Base-by-base conservation (phyloP, 2,113 vertebrate species). In the Phrynocephalus versicolor region DNA sequence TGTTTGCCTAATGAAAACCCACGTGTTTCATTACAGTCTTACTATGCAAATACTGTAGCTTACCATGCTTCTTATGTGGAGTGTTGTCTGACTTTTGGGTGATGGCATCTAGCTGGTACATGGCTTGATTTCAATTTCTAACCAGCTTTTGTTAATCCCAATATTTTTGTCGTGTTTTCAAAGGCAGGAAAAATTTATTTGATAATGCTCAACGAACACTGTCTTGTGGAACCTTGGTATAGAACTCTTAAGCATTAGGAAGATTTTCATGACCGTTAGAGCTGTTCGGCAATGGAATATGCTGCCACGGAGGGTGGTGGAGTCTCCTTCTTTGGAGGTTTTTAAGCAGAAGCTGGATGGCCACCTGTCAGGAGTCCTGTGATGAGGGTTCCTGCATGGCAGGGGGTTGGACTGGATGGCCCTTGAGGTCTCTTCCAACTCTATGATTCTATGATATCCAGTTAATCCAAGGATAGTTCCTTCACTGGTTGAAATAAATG, bases 111-210 rank as follows among this genome's bases (percentile, higher is more conserved):
- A 0, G 78, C 35, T 0, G 0, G 65, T 33, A 19, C 23, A 74
- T 0, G 0, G 41, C 23, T 73, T 64, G 39, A 35, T 35, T 64
- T n/a, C 0, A 0, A 62, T 51, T 81, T 15, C 23, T 0, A 0
- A 72, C 25, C 1, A 51, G 35, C 18, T 6, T 83, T 39, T 30
- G 39, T 78, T 57, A 65, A n/a, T 10, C 21, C 6, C 0, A 0
- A 0, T 79, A 41, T 15, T 82, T 0, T 0, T 18, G 37, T 65
- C 21, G 41, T 33, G 75, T 72, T 82, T 58, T 79, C 1, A 0
- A 1, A 83, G 58, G 33, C 75, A 37, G 16, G 1, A 33, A 60
- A 30, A 35, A 3, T 16, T 70, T 89, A 39, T 37, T 84, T 0
- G 1, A 6, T 72, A 83, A 70, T 27, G 35, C 0, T 0, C 35